Conservation (phyloP, 2,888 invertebrate species). For the Carterocephalus palaemon region DNA sequence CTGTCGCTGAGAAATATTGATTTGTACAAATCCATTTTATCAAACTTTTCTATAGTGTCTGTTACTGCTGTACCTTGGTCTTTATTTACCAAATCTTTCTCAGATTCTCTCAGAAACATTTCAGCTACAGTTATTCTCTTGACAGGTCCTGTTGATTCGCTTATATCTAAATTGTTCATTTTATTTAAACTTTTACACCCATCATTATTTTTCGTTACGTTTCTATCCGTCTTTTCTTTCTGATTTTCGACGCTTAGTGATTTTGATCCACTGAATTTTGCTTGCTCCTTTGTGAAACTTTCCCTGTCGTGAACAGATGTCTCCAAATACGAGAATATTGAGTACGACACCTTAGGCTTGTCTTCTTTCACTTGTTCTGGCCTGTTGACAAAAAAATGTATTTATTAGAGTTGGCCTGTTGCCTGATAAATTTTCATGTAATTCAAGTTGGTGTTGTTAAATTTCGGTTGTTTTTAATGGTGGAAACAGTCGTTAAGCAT, state of each 20-base stretch:
- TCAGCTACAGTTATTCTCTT: slow-evolving; percentile 73
- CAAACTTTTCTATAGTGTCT: slow-evolving; percentile 69
- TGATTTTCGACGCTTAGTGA: slow-evolving; percentile 39
- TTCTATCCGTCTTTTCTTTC: slow-evolving; percentile 11
- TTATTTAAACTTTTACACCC: slow-evolving; percentile 22
- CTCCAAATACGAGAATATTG: slow-evolving; percentile 88
- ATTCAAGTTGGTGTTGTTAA: too few species aligned
- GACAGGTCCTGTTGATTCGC: slow-evolving; percentile 33
- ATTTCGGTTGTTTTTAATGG: too few species aligned
- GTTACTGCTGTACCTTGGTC: slow-evolving; percentile 48
- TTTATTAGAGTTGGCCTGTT: neutral
- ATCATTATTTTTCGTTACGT: slow-evolving; percentile 12
- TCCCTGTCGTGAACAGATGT: slow-evolving; percentile 77
- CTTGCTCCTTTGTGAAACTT: slow-evolving; percentile 73
- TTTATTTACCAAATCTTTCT: slow-evolving; percentile 49
- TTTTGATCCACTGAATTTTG: slow-evolving; percentile 64
- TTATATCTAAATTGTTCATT: slow-evolving; percentile 25
- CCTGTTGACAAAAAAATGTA: slow-evolving; percentile 43
- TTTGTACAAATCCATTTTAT: slow-evolving; percentile 88
- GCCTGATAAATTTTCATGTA: too few species aligned
- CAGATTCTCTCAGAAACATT: slow-evolving; percentile 67
- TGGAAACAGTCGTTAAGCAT: too few species aligned
- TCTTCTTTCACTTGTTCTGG: slow-evolving; percentile 58
- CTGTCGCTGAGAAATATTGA: slow-evolving; percentile 92
- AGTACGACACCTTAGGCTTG: slow-evolving; percentile 82